Evolutionary conservation across 2,113 vertebrate species (phyloP).

Genomic region (Pavo muticus): DNA sequence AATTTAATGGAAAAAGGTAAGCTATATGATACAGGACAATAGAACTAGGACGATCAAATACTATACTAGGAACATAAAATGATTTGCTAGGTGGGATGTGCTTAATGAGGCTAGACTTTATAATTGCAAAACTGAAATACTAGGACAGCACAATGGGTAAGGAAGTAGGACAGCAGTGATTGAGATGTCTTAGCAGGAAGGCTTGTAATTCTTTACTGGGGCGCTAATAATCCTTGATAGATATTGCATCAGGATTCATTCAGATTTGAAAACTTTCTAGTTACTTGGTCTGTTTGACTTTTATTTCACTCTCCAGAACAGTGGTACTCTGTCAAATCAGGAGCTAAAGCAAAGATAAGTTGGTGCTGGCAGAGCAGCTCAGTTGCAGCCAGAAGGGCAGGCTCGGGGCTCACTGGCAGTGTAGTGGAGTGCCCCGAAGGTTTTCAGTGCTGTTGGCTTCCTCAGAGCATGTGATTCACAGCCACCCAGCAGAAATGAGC

Average conservation of each 20-base stretch:
- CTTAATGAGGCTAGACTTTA: not conserved
- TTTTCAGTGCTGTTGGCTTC: not conserved
- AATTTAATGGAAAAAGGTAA: not conserved
- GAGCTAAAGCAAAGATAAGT: not conserved
- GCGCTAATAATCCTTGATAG: constrained; percentile 31
- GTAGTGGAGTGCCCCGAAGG: not conserved
- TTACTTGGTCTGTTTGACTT: constrained; percentile 35
- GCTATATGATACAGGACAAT: not conserved
- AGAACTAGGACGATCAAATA: constrained; percentile 21
- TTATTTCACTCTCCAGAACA: not conserved
- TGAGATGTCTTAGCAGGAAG: not conserved
- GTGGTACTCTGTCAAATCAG: constrained; percentile 26
- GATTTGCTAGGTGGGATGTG: not conserved
- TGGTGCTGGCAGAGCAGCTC: not conserved
- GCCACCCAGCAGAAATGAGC: not conserved
- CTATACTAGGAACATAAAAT: not conserved
- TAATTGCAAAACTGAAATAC: constrained; percentile 17
- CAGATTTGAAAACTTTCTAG: constrained; percentile 42
- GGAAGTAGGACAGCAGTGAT: not conserved
- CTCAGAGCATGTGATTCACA: not conserved
- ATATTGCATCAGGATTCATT: not conserved
- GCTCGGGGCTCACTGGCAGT: not conserved
- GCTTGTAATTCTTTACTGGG: constrained; percentile 11
- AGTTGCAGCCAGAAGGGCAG: not conserved
- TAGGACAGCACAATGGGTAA: not conserved